A percentile compares a stretch with the other conserved stretches of the same genome.
phyloP scores from a whole-genome alignment of 2,113 vertebrate species.

The Petaurus breviceps region DNA sequence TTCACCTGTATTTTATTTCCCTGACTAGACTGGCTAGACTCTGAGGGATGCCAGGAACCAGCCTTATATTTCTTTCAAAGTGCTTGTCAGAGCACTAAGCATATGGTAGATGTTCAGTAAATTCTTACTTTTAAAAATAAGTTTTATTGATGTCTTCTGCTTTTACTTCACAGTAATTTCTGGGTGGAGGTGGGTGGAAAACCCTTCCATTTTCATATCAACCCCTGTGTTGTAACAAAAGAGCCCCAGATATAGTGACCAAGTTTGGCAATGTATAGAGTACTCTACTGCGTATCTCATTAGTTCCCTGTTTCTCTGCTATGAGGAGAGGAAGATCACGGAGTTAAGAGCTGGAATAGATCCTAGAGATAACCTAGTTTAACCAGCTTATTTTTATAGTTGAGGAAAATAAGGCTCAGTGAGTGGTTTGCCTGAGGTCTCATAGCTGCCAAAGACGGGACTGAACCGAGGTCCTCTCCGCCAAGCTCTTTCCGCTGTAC shows the following conservation, averaged over 20 bases:
- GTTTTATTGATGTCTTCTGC: background rate
- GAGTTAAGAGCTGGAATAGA: background rate
- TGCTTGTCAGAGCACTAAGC: background rate
- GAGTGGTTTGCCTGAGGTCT: background rate
- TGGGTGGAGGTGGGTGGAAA: background rate
- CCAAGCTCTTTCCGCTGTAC: too few relatives aligned
- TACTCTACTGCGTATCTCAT: background rate
- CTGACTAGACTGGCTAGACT: background rate
- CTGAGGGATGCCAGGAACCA: background rate
- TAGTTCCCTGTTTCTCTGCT: background rate
- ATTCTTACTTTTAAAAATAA: background rate
- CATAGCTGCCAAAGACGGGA: background rate
- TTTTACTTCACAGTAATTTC: background rate
- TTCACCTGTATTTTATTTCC: slow-evolving; percentile 37
- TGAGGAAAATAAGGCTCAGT: background rate
- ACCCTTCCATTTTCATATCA: background rate
- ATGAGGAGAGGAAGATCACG: background rate
- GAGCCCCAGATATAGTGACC: background rate
- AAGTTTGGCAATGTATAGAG: background rate
- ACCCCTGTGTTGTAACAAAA: background rate
- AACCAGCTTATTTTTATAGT: background rate
- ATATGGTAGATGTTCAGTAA: background rate
- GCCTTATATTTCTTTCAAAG: background rate
- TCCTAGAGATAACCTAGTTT: background rate
- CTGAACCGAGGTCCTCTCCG: background rate